phyloP scores from a whole-genome alignment of 2,113 vertebrate species.

The Coracopsis vasa region DNA sequence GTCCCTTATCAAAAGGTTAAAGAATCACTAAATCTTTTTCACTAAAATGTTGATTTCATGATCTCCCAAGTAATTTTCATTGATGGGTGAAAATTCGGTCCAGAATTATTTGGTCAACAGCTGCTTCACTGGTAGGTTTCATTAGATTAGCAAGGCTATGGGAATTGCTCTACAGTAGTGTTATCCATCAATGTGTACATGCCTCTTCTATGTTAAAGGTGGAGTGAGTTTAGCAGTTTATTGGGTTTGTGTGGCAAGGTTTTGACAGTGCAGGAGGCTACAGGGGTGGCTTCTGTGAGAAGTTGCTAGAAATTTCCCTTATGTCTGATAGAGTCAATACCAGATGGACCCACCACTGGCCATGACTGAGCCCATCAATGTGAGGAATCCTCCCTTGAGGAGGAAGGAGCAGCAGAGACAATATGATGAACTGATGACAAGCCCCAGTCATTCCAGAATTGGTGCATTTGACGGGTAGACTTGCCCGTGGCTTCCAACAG shows the following conservation, averaged over 20 bases:
- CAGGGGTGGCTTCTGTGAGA: not conserved
- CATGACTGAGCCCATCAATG: not conserved
- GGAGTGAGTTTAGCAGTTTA: not conserved
- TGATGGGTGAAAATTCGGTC: not conserved
- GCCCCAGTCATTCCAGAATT: not conserved
- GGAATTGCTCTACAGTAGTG: not conserved
- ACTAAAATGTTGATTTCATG: not conserved
- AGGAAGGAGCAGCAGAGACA: not conserved
- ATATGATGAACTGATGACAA: too few relatives aligned
- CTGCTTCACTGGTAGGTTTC: not conserved
- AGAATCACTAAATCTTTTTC: not conserved
- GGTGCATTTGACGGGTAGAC: not conserved
- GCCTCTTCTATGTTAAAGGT: not conserved
- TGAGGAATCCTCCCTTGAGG: not conserved
- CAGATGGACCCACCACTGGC: not conserved
- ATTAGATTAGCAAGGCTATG: not conserved
- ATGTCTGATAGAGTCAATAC: not conserved
- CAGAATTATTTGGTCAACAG: not conserved
- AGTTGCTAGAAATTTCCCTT: not conserved
- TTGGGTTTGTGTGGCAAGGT: not conserved
- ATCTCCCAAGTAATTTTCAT: not conserved
- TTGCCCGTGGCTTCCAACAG: not conserved
- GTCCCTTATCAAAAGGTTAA: not conserved
- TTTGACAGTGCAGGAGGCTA: not conserved
- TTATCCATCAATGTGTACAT: not conserved